Evolutionary conservation across 2,797 vertebrate genomes (phyloP).

Genomic region (Rhinoraja longicauda): DNA sequence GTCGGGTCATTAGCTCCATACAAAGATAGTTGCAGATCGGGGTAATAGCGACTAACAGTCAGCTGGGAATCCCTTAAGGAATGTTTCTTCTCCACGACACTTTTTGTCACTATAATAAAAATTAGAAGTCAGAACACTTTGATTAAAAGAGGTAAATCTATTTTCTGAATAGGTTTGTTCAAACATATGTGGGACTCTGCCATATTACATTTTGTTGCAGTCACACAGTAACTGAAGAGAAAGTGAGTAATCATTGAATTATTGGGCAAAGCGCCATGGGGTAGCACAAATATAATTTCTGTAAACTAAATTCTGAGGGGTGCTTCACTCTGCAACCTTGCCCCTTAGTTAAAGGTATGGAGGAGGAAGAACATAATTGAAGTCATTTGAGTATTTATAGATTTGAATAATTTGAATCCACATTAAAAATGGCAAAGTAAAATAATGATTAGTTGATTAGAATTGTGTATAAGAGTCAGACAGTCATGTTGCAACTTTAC

Average conservation of each 20-base stretch:
- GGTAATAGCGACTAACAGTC: constrained; percentile 45
- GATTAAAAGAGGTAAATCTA: not conserved
- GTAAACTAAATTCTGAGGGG: not conserved
- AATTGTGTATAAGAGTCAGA: too few species aligned
- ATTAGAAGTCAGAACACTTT: not conserved
- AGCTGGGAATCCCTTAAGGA: constrained; percentile 42
- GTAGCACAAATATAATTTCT: not conserved
- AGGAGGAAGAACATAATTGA: not conserved
- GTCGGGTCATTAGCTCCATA: constrained; percentile 41
- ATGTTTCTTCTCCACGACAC: constrained; percentile 45
- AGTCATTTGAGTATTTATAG: not conserved
- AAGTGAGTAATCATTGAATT: not conserved
- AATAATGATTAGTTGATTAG: too few species aligned
- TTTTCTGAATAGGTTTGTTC: not conserved
- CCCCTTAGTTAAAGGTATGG: not conserved
- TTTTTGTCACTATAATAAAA: constrained; percentile 45
- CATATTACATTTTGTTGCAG: not conserved
- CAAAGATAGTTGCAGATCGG: constrained; percentile 45
- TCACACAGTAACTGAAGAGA: not conserved
- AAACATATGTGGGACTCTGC: not conserved
- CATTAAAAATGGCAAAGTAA: too few species aligned
- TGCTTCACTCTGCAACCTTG: not conserved
- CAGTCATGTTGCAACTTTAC: too few species aligned
- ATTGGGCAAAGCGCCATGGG: not conserved
- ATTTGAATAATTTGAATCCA: not conserved